Evolutionary conservation across 2,888 invertebrate genomes (phyloP).

Genomic region (Bombyx huttoni): DNA sequence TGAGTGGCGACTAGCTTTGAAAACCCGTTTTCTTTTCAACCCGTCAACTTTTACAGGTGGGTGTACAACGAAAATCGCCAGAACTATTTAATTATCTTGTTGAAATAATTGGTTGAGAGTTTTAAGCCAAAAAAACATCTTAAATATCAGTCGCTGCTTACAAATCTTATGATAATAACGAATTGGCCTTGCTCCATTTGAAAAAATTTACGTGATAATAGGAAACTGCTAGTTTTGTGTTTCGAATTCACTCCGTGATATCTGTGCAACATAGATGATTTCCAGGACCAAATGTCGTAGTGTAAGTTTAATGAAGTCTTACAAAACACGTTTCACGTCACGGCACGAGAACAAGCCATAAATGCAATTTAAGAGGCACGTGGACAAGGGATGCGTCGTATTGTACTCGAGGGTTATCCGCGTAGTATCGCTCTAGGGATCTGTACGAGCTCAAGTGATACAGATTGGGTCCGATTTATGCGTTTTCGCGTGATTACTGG

Average conservation of each 20-base stretch:
- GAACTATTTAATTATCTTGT: not conserved
- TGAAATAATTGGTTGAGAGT: too few species aligned
- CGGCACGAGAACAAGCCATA: not conserved
- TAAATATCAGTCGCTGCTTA: too few species aligned
- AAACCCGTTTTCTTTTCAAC: not conserved
- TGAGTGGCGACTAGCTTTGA: constrained; percentile 10
- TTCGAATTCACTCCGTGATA: not conserved
- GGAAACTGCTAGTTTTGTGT: not conserved
- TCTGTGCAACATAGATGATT: not conserved
- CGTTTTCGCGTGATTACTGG: constrained; percentile 14
- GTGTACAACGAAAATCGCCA: constrained; percentile 3
- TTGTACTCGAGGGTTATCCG: constrained; percentile 7
- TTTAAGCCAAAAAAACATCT: too few species aligned
- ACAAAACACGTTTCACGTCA: not conserved
- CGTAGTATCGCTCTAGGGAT: constrained; percentile 8
- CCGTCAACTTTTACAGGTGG: constrained; percentile 16
- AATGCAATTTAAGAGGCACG: constrained; percentile 2
- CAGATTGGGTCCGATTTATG: constrained; percentile 38
- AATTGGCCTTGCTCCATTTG: too few species aligned
- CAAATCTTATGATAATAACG: too few species aligned
- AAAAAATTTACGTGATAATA: not conserved
- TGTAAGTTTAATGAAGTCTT: not conserved
- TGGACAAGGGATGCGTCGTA: constrained; percentile 2
- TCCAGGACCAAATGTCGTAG: not conserved
- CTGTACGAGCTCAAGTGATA: constrained; percentile 12